phyloP scores from a whole-genome alignment of 2,797 vertebrate species.

The Limosa lapponica region DNA sequence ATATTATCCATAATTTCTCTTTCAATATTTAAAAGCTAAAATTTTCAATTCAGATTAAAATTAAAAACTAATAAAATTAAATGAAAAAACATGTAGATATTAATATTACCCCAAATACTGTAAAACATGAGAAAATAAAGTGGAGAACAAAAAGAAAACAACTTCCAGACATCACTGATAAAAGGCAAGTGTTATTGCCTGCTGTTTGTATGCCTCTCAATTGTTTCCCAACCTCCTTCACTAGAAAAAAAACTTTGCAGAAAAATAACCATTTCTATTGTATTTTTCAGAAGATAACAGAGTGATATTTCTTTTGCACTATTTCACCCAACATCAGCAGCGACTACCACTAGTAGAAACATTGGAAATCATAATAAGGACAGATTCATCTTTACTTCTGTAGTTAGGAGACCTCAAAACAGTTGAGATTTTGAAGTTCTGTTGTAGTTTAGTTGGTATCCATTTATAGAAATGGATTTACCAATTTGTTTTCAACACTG shows the following conservation, averaged over 20 bases:
- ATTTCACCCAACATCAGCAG: not conserved
- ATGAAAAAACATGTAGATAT: accelerated
- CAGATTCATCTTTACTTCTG: not conserved
- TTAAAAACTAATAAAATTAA: not conserved
- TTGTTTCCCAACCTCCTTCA: not conserved
- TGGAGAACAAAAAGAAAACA: not conserved
- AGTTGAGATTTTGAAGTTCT: not conserved
- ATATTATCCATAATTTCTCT: not conserved
- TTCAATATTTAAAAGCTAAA: not conserved
- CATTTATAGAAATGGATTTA: not conserved
- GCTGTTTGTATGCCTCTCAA: not conserved
- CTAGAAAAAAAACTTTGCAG: not conserved
- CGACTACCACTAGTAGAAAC: not conserved
- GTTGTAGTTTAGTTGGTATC: not conserved
- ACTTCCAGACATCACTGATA: not conserved
- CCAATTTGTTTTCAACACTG: not conserved
- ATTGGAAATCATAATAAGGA: not conserved
- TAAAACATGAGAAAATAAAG: not conserved
- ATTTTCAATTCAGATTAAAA: not conserved
- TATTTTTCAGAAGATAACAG: not conserved
- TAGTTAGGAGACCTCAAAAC: not conserved
- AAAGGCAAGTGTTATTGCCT: not conserved
- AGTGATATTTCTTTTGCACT: not conserved
- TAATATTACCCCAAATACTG: not conserved
- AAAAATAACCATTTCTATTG: not conserved